phyloP scores from a whole-genome alignment of 2,888 invertebrate species.

The Polydrusus tereticollis region DNA sequence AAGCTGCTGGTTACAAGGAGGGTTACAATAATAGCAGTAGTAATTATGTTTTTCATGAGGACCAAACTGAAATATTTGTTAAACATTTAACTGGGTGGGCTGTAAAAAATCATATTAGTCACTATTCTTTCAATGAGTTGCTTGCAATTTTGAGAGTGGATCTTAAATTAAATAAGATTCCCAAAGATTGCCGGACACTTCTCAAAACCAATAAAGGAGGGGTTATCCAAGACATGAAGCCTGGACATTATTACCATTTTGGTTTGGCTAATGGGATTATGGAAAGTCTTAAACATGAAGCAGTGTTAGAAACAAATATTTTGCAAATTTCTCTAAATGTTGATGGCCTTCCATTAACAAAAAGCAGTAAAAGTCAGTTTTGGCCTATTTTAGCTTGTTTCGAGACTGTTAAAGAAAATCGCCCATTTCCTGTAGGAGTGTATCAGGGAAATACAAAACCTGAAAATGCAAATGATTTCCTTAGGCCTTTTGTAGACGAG shows the following conservation, averaged over 20 bases:
- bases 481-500: slow-evolving; percentile 48
- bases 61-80: background rate
- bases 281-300: background rate
- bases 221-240: background rate
- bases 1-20: too few species aligned
- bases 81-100: background rate
- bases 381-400: slow-evolving; percentile 51
- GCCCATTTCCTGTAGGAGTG: slow-evolving; percentile 33
- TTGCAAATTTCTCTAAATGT: slow-evolving; percentile 34
- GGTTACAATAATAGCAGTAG: too few species aligned
- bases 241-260: slow-evolving; percentile 30
- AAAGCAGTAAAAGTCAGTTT: slow-evolving; percentile 8
- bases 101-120: background rate
- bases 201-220: background rate
- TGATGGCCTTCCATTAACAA: slow-evolving; percentile 50
- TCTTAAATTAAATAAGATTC: background rate
- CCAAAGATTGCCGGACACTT: background rate
- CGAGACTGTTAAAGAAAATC: background rate
- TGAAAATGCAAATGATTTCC: slow-evolving; percentile 43
- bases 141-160: background rate
- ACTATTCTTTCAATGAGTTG: background rate
- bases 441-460: slow-evolving; percentile 49
- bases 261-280: slow-evolving; percentile 7
- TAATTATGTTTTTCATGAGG: too few species aligned
- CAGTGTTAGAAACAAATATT: background rate